Base-by-base conservation (phyloP, 2,888 invertebrate genomes). In the Archaeoteleia sp. region DNA sequence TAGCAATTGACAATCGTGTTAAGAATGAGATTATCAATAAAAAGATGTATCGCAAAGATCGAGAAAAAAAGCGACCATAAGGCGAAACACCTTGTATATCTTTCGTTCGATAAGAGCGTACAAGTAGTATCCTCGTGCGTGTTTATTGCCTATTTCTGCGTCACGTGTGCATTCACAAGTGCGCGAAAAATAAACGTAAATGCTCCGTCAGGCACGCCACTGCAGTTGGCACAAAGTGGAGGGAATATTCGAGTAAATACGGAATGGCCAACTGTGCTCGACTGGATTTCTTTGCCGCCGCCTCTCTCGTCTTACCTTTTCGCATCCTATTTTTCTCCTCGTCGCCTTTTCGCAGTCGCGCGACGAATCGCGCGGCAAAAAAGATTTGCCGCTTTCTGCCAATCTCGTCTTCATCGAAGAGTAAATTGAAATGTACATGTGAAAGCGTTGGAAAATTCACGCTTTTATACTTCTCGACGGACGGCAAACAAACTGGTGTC, bases 111-210 rank as follows among this genome's bases (percentile, higher is more conserved):
- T 67, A 67, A 67, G 55, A 55, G 42, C 46, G 46, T 10, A 46
- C 45, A 10, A 30, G 32, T 20, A 29, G 6, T 30, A 12, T 20
- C 29, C 45, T 4, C 40, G 55, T 61, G 67, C 67, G 67, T 67
- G 67, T 67, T 67, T 67, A 67, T 67, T 62, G 62, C 67, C 67
- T 67, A 67, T 67, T 67, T 58, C 57, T 67, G 46, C 67, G 67
- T 67, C 62, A 62, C 53, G 57, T 67, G 62, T 63, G 61, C 63
- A 61, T 43, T 60, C 45, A 49, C 49, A 53, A 61, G 57, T 60
- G 39, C 43, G 53, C 54, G 60, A 49, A 65, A 61, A 61, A 43
- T 51, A 57, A 61, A 61, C 61, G 63, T 53, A 65, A 70, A 61
- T 53, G 53, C 35, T 42, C 34, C 27, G 43, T 53, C 61, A 48